phyloP scores from a whole-genome alignment of 53 echinoderm and acorn worm species.

The Patiria pectinifera region DNA sequence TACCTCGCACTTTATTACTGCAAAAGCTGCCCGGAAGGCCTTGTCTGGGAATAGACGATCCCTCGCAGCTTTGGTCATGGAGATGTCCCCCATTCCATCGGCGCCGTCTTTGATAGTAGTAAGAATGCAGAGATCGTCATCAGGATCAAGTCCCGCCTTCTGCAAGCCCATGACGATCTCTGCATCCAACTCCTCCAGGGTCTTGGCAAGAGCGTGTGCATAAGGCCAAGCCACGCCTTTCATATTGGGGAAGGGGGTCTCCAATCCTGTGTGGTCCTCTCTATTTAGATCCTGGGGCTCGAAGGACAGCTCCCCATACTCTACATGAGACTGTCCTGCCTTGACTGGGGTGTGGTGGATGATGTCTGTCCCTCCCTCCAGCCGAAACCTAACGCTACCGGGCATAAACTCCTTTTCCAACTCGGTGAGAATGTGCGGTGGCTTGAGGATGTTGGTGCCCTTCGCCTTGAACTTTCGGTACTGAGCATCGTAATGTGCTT shows the following conservation, averaged over 20 bases:
- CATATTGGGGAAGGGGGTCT: constrained; percentile 57
- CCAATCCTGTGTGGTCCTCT: constrained; percentile 23
- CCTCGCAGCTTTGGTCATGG: constrained; percentile 12
- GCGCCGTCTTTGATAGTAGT: constrained; percentile 64
- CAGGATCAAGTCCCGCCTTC: constrained; percentile 25
- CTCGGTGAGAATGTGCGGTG: constrained; percentile 36
- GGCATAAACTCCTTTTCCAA: constrained; percentile 61
- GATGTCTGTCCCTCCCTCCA: constrained; percentile 47
- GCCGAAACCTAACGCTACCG: constrained; percentile 51
- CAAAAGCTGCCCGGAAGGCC: constrained; percentile 69
- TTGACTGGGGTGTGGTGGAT: constrained; percentile 65
- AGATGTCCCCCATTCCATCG: constrained; percentile 56
- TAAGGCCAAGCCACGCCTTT: constrained; percentile 59
- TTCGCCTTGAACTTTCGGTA: constrained; percentile 37
- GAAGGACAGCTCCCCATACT: constrained; percentile 16
- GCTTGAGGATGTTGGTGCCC: constrained; percentile 34
- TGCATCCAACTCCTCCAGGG: constrained; percentile 59
- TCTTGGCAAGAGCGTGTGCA: constrained; percentile 64
- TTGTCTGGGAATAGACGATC: constrained; percentile 64
- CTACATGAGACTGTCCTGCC: not conserved
- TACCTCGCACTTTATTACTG: constrained; percentile 47
- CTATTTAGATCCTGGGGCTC: constrained; percentile 39
- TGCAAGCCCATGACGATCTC: constrained; percentile 24
- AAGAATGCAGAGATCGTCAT: not conserved
- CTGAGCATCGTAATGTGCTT: constrained; percentile 26